Conservation (phyloP, 1,140 invertebrate genomes). For the Mya arenaria region DNA sequence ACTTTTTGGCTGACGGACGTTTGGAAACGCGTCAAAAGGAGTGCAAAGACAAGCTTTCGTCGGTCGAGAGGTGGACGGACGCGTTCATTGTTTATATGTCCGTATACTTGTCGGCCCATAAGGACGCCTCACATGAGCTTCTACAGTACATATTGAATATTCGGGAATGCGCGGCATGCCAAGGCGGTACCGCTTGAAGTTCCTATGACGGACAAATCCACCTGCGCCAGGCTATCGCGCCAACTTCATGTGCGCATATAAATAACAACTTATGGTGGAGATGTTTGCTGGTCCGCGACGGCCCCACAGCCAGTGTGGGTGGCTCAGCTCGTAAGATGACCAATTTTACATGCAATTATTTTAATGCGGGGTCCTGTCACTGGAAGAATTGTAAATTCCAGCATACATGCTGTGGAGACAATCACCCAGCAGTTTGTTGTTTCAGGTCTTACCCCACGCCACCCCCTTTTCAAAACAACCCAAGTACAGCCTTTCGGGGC, state of each 20-base stretch:
- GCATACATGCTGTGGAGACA: too few species aligned
- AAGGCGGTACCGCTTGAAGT: constrained; percentile 7
- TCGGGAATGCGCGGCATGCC: constrained; percentile 1
- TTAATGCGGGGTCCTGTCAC: too few species aligned
- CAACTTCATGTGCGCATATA: background rate
- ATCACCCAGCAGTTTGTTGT: too few species aligned
- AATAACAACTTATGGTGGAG: too few species aligned
- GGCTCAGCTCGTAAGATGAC: too few species aligned
- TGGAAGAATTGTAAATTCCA: too few species aligned
- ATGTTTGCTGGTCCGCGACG: too few species aligned
- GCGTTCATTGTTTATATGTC: constrained; percentile 6
- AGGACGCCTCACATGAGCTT: background rate
- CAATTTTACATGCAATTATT: too few species aligned
- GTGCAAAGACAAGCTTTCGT: background rate
- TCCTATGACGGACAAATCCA: constrained; percentile 10
- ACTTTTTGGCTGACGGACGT: background rate
- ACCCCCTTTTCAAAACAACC: too few species aligned
- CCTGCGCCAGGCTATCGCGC: background rate
- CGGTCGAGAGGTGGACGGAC: constrained; percentile 24
- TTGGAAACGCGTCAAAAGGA: background rate
- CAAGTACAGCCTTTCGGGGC: too few species aligned
- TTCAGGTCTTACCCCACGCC: too few species aligned
- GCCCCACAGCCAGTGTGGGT: too few species aligned
- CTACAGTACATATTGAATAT: constrained; percentile 27
- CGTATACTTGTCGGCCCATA: background rate